Conservation (phyloP, 2,888 invertebrate species). For the Hypolimnas misippus region DNA sequence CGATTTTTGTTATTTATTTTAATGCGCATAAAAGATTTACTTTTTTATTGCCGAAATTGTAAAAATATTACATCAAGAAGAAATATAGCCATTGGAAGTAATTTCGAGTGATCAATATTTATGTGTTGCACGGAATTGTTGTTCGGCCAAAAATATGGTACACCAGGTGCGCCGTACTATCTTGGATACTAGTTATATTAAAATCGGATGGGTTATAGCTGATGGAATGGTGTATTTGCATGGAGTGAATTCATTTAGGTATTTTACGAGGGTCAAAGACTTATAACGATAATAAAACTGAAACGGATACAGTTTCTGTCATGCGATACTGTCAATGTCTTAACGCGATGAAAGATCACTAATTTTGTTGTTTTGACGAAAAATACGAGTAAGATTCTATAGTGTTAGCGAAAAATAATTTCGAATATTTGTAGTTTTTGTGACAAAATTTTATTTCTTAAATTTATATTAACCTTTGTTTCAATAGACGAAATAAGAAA, state of each 20-base stretch:
- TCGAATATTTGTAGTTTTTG: no score
- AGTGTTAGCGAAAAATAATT: no score
- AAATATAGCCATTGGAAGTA: constrained; percentile 19
- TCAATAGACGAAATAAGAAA: no score
- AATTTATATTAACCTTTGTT: no score
- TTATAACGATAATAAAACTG: constrained; percentile 20
- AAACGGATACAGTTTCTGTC: constrained; percentile 11
- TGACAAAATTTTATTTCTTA: no score
- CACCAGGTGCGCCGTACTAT: constrained; percentile 21
- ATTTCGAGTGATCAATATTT: constrained; percentile 25
- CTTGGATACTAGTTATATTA: constrained; percentile 20
- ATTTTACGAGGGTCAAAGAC: constrained; percentile 35
- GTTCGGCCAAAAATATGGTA: constrained; percentile 27
- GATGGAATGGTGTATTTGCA: constrained; percentile 31
- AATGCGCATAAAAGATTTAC: background rate
- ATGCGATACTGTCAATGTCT: constrained; percentile 16
- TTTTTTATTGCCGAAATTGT: background rate
- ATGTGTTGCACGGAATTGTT: constrained; percentile 10
- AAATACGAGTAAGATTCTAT: background rate
- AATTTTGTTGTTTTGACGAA: background rate
- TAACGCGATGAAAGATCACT: constrained; percentile 2
- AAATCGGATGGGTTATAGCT: constrained; percentile 28
- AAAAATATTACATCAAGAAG: constrained; percentile 6
- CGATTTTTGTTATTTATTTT: background rate
- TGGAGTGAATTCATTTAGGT: constrained; percentile 27